These are phyloP conservation scores for Scophthalmus maximus DNA, from an alignment of 2,113 vertebrate species.

Conservation along the genomic window DNA sequence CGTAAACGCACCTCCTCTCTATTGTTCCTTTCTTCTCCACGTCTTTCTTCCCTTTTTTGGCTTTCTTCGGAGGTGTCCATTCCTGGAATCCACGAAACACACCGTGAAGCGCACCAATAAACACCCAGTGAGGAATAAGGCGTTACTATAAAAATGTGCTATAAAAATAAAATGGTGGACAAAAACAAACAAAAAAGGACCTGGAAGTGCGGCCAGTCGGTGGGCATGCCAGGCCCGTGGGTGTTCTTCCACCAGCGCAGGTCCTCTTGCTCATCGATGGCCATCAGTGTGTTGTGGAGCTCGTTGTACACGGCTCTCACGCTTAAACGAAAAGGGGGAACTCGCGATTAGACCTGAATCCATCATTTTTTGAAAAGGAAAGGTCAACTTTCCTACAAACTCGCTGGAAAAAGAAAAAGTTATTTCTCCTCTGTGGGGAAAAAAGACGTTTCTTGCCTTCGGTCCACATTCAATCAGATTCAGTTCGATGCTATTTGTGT, in stretches of 20 bases:
- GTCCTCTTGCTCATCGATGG: constrained; percentile 84
- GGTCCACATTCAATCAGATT: background rate
- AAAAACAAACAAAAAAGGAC: constrained; percentile 53
- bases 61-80: constrained; percentile 82
- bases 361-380: background rate
- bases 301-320: constrained; percentile 78
- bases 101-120: background rate
- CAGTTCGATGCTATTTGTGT: too few species aligned
- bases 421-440: background rate
- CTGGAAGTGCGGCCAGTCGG: constrained; percentile 88
- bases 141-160: fast-evolving
- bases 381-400: background rate
- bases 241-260: constrained; percentile 88
- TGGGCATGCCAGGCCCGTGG: constrained; percentile 87
- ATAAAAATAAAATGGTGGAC: background rate
- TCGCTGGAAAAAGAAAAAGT: too few species aligned
- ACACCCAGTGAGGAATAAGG: background rate
- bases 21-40: constrained; percentile 74
- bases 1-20: constrained; percentile 84
- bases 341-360: background rate
- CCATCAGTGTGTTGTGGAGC: constrained; percentile 80
- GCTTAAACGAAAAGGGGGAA: constrained; percentile 37
- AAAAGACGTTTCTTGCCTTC: background rate
- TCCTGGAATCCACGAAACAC: constrained; percentile 66
- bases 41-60: constrained; percentile 81